phyloP scores from a whole-genome alignment of 2,113 vertebrate genomes.

The Machaerirhynchus nigripectus region DNA sequence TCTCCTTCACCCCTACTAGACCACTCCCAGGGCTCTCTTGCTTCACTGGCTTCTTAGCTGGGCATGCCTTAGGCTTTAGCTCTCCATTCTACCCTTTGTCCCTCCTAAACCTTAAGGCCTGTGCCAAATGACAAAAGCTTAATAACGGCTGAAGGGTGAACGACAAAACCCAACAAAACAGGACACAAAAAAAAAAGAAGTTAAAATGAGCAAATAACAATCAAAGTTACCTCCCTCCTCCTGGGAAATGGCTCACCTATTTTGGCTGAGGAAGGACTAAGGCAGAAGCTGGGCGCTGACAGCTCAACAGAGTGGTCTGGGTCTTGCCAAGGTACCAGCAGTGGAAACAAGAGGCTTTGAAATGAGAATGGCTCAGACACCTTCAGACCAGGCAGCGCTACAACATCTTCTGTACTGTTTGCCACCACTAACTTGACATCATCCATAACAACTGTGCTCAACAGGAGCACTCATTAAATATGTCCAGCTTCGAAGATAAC shows the following conservation, averaged over 20 bases:
- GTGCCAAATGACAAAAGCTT: neutral
- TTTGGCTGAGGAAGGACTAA: neutral
- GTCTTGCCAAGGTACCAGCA: neutral
- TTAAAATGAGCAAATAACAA: neutral
- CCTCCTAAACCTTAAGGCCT: neutral
- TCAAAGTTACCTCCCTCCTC: neutral
- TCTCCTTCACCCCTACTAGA: neutral
- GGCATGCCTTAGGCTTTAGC: neutral
- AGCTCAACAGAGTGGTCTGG: neutral
- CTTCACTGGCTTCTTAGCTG: neutral
- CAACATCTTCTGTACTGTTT: neutral
- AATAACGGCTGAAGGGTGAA: neutral
- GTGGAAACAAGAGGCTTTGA: neutral
- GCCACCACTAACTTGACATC: neutral
- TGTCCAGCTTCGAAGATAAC: neutral
- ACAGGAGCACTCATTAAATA: neutral
- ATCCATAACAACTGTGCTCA: neutral
- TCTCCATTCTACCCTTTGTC: neutral
- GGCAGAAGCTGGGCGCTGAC: neutral
- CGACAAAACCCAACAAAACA: neutral
- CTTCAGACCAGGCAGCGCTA: fast-evolving
- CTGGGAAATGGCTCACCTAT: neutral
- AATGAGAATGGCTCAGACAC: neutral
- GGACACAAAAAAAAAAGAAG: neutral
- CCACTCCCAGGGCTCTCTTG: neutral